Evolutionary conservation across 2,888 invertebrate genomes (phyloP).

Genomic region (Rotaria socialis): DNA sequence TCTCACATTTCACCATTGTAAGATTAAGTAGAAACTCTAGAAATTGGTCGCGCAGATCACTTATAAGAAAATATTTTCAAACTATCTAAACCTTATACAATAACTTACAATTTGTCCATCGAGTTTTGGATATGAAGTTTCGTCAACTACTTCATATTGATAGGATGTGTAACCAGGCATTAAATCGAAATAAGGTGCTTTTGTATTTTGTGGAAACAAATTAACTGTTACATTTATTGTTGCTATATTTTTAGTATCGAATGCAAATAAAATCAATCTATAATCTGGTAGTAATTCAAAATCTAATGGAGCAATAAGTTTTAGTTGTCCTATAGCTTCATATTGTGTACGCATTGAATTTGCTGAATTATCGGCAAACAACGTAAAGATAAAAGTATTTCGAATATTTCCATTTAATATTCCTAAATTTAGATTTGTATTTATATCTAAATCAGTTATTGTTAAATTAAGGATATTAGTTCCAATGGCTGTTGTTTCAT

Average conservation of each 20-base stretch:
- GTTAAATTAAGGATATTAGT: neutral
- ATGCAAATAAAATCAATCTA: neutral
- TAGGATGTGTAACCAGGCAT: neutral
- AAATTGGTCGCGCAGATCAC: too few relatives aligned
- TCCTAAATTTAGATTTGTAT: conserved; percentile 6
- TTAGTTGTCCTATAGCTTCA: conserved; percentile 9
- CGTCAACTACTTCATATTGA: neutral
- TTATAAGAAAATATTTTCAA: too few relatives aligned
- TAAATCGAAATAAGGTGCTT: neutral
- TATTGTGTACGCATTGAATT: neutral
- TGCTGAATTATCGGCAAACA: neutral
- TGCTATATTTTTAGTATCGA: neutral
- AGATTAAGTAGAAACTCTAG: too few relatives aligned
- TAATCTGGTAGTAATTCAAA: neutral
- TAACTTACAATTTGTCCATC: neutral
- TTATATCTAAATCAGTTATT: neutral
- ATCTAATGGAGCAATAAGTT: neutral
- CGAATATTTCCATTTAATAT: conserved; percentile 31
- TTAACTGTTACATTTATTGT: neutral
- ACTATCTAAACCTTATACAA: neutral
- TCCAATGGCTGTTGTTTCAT: neutral
- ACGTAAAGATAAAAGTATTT: neutral
- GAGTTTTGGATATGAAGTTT: neutral
- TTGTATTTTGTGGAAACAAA: neutral
- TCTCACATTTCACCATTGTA: too few relatives aligned